Evolutionary conservation across 2,113 vertebrate species (phyloP).

Genomic region (Paramormyrops kingsleyae): DNA sequence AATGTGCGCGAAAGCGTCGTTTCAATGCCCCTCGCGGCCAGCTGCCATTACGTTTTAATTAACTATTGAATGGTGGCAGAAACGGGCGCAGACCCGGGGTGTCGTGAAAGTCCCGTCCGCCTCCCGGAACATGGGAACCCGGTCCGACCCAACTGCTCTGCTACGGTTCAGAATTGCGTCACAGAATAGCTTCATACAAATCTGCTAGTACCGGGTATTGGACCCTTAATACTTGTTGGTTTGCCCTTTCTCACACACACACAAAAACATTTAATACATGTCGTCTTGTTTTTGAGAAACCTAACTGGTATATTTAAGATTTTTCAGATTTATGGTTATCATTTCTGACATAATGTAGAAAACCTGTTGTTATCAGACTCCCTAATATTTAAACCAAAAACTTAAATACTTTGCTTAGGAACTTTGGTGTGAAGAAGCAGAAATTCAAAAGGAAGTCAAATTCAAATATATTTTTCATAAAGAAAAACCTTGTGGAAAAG

Average conservation of each 20-base stretch:
- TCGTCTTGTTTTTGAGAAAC: background rate
- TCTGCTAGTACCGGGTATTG: background rate
- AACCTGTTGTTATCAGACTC: background rate
- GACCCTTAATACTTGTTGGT: background rate
- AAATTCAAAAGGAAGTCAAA: background rate
- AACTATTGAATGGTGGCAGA: constrained; percentile 69
- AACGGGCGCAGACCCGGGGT: constrained; percentile 56
- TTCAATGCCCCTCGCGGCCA: constrained; percentile 73
- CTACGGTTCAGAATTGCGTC: constrained; percentile 16
- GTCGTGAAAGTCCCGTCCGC: constrained; percentile 66
- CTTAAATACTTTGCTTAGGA: background rate
- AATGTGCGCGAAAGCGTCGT: constrained; percentile 78
- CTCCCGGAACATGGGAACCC: constrained; percentile 29
- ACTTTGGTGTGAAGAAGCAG: background rate
- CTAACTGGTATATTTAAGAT: background rate
- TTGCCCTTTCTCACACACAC: background rate
- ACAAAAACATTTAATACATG: background rate
- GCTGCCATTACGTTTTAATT: constrained; percentile 83
- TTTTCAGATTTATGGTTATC: background rate
- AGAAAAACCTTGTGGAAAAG: background rate
- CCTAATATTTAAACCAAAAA: background rate
- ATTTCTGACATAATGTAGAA: background rate
- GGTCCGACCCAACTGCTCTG: background rate
- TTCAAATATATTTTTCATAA: background rate
- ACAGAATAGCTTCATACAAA: background rate